Evolutionary conservation across 2,888 invertebrate species (phyloP), one percentile per base, ranked within the genome.

Genomic region (Amphipoea lucens): DNA sequence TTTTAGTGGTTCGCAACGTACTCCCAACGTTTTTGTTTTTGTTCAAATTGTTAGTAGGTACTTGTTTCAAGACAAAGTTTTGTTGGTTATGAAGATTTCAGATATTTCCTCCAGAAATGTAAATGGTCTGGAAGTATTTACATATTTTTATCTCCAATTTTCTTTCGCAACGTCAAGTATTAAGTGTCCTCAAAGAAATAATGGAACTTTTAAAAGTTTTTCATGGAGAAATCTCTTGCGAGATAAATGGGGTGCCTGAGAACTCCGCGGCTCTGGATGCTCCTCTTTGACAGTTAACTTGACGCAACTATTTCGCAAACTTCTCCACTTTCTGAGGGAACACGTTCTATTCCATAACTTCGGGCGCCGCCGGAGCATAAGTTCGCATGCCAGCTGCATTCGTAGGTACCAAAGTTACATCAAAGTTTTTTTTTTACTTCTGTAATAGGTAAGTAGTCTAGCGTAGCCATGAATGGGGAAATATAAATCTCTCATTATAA

Each of bases 1-100:
- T 94, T 93, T 92, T 88, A 92, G 84, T 86, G 85, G 76, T 83
- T 87, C 62, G 42, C 78, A 74, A 80, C 75, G 72, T 83, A 71
- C 76, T 78, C 62, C 51, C 60, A 68, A 74, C 78, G 71, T 69
- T 88, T 82, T 77, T 81, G 75, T 82, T 89, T 79, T 87, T 74
- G 81, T 82, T 84, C 69, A 85, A 88, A 87, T 80, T 90, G 78
- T 88, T 88, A 74, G 66, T 74, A 77, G 66, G 40, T 40, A 40
- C 40, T 78, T 81, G 71, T 63, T 74, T n/a, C 51, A 66, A 84
- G 79, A 81, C 65, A 87, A 79, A 83, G 74, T 88, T 86, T 82
- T 74, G 83, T 82, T 75, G 73, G 79, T 73, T 79, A 74, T 75
- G 71, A 87, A 79, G 66, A 76, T 75, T 75, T 75, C 74, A 67